Evolutionary conservation across 2,888 invertebrate genomes (phyloP), one percentile per base, ranked within the genome.

Genomic region (Helobdella robusta): DNA sequence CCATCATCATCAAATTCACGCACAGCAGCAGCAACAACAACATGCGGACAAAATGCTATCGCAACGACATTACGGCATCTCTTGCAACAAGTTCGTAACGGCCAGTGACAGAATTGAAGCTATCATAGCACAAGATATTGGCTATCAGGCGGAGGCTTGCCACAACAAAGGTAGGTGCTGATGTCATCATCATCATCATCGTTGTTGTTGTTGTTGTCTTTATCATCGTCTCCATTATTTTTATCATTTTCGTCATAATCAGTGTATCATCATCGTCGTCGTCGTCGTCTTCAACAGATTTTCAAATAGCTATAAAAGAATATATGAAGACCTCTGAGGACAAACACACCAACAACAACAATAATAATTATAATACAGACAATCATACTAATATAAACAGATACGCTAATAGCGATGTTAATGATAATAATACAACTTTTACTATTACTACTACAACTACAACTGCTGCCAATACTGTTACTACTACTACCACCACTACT

Each of bases 41-140:
- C n/a, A n/a, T n/a, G n/a, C n/a, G n/a, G n/a, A n/a, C n/a, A n/a
- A n/a, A n/a, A n/a, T n/a, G n/a, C n/a, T n/a, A n/a, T n/a, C n/a
- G n/a, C n/a, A n/a, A n/a, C n/a, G n/a, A n/a, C n/a, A n/a, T n/a
- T n/a, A n/a, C n/a, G n/a, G n/a, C n/a, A n/a, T n/a, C n/a, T n/a
- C 50, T 18, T 18, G 25, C 1, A 44, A 62, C 11, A 48, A 34
- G 28, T 18, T 62, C 48, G 30, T 62, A 28, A 62, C 62, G 6
- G 62, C 62, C 50, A 50, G 50, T n/a, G 62, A 62, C 30, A 28
- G 62, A n/a, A 62, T 62, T 5, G 62, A 62, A 50, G 62, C 62
- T 34, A 62, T 62, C 50, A 62, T 62, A 28, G 62, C 62, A 20
- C 46, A 44, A 5, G 62, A 62, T 50, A 62, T 62, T 6, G 50